Percentiles rank a stretch among this genome's conserved stretches.
phyloP scores from a whole-genome alignment of 2,797 vertebrate genomes.

The Microctenopoma steveboyesi region DNA sequence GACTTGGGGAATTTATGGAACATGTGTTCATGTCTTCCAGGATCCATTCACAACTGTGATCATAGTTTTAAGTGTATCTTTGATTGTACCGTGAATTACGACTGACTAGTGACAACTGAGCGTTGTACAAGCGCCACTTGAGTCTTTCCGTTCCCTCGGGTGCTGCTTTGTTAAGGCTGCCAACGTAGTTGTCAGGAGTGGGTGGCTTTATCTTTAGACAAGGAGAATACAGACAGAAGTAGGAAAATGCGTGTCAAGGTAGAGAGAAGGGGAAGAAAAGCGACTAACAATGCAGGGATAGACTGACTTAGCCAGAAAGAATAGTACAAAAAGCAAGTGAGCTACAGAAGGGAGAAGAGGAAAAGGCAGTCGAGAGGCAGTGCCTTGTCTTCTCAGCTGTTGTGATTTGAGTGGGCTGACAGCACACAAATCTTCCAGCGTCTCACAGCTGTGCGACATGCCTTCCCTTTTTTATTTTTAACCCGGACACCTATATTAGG shows the following conservation, averaged over 20 bases:
- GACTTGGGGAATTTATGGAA: neutral
- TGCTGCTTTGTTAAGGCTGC: slow-evolving; percentile 58
- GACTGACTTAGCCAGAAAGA: slow-evolving; percentile 16
- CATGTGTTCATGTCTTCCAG: slow-evolving; percentile 14
- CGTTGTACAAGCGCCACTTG: slow-evolving; percentile 21
- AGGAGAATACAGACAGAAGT: slow-evolving; percentile 15
- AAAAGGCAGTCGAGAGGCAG: slow-evolving; percentile 50
- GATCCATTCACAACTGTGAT: slow-evolving; percentile 3
- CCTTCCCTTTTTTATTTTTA: slow-evolving; percentile 86
- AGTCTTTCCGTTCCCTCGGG: slow-evolving; percentile 45
- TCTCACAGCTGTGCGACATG: slow-evolving; percentile 88
- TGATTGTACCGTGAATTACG: slow-evolving; percentile 33
- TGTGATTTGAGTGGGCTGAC: slow-evolving; percentile 84
- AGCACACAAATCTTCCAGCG: slow-evolving; percentile 80
- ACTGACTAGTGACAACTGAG: slow-evolving; percentile 43
- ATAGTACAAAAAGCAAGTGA: slow-evolving; percentile 31
- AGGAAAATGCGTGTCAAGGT: slow-evolving; percentile 40
- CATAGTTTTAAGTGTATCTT: slow-evolving; percentile 11
- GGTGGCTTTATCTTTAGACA: slow-evolving; percentile 73
- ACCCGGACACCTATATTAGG: slow-evolving; percentile 73
- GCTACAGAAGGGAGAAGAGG: slow-evolving; percentile 27
- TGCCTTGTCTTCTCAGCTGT: slow-evolving; percentile 89
- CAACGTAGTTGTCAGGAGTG: slow-evolving; percentile 61
- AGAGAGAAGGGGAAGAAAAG: slow-evolving; percentile 12
- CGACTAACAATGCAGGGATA: slow-evolving; percentile 22